phyloP scores from a whole-genome alignment of 2,797 vertebrate species.

The Basileuterus tristriatus region DNA sequence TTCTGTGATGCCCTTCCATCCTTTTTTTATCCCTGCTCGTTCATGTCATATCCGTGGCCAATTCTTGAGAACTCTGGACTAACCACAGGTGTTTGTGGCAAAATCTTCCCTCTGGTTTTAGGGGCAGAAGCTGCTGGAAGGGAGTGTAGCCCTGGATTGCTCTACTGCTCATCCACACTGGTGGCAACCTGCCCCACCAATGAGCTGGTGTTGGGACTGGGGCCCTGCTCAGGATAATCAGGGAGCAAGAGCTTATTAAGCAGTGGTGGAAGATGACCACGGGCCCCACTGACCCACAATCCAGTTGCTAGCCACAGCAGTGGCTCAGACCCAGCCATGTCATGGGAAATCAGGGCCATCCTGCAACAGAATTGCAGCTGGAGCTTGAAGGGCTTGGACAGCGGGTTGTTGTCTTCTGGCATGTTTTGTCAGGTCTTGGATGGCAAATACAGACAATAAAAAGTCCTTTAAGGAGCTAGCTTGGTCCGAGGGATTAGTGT shows the following conservation, averaged over 20 bases:
- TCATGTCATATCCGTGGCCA: neutral
- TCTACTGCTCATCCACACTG: neutral
- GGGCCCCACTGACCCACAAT: neutral
- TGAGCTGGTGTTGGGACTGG: neutral
- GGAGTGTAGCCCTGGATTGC: fast-evolving
- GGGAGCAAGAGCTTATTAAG: neutral
- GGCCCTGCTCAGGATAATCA: neutral
- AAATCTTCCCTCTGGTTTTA: neutral
- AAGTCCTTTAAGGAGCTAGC: neutral
- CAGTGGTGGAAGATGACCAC: neutral
- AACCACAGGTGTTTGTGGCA: neutral
- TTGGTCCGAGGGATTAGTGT: neutral
- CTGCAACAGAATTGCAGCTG: neutral
- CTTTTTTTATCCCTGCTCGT: neutral
- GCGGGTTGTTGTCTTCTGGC: neutral
- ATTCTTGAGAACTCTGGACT: neutral
- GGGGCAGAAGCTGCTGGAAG: neutral
- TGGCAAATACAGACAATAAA: neutral
- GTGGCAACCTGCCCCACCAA: neutral
- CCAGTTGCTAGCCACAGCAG: fast-evolving
- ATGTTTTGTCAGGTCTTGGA: neutral
- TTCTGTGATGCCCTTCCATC: neutral
- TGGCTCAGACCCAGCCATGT: neutral
- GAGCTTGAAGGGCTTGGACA: neutral
- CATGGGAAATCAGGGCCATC: neutral